Percentiles rank a stretch among this genome's conserved stretches.
These are phyloP conservation scores for Cabera pusaria DNA, from an alignment of 2,888 invertebrate species.

Conservation along the genomic window DNA sequence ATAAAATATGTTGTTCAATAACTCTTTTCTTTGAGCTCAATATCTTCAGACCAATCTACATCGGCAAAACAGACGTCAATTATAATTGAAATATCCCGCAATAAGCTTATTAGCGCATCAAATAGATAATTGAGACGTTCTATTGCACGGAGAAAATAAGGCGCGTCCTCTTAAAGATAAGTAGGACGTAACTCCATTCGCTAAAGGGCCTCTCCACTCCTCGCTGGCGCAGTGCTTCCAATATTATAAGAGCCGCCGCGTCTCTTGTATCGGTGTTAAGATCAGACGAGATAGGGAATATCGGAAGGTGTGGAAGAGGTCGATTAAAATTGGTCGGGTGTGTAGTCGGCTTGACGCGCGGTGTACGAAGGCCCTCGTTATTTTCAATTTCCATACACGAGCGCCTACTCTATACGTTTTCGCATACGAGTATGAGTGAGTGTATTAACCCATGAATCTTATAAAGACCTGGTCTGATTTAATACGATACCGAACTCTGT, in stretches of 20 bases:
- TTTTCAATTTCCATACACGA: slow-evolving; percentile 82
- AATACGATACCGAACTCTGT: slow-evolving; percentile 44
- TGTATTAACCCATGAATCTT: slow-evolving; percentile 80
- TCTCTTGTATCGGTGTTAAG: slow-evolving; percentile 56
- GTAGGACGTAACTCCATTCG: slow-evolving; percentile 81
- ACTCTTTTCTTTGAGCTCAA: no score
- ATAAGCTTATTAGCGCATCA: slow-evolving; percentile 58
- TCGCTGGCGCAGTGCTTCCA: slow-evolving; percentile 67
- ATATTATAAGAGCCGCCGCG: slow-evolving; percentile 57
- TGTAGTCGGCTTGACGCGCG: slow-evolving; percentile 72
- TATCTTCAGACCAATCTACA: no score
- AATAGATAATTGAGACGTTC: slow-evolving; percentile 67
- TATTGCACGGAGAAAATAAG: slow-evolving; percentile 74
- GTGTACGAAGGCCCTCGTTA: slow-evolving; percentile 79
- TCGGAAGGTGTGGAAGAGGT: slow-evolving; percentile 57
- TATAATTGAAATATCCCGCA: slow-evolving; percentile 9
- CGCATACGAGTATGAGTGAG: slow-evolving; percentile 67
- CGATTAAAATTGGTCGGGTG: slow-evolving; percentile 63
- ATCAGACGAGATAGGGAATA: slow-evolving; percentile 62
- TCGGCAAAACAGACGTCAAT: no score
- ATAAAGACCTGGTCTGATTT: slow-evolving; percentile 72
- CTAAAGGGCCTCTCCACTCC: slow-evolving; percentile 78
- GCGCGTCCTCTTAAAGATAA: slow-evolving; percentile 79
- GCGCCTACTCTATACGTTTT: slow-evolving; percentile 71
- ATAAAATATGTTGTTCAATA: background rate